Evolutionary conservation across 2,888 invertebrate species (phyloP), one percentile per base, ranked within the genome.

Genomic region (Agrotis clavis): DNA sequence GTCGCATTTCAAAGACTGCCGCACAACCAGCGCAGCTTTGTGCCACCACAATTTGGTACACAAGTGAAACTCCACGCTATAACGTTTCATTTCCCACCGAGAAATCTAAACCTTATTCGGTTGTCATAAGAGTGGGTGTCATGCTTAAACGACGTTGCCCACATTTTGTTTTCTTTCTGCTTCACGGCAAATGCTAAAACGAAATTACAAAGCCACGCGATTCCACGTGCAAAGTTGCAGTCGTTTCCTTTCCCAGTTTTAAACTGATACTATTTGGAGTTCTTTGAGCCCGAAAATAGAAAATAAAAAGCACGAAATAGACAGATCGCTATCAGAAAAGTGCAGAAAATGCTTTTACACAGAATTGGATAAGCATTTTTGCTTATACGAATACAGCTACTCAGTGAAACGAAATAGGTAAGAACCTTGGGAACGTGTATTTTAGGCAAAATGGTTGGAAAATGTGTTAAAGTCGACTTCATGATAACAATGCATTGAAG

Each of bases 111-210:
- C 81, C 84, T 81, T 81, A 67, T 4, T 35, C 25, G 18, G 25
- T 69, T 50, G 73, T 63, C 35, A 65, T 83, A 83, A 79, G 74
- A 72, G 57, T 35, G 19, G 18, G 41, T 47, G 25, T 50, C 62
- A 30, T 59, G 67, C 63, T 64, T 50, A 62, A 61, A 59, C 18
- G 45, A 41, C 14, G n/a, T 60, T 72, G 74, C 30, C 48, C 53
- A 62, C 56, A 71, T 79, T 81, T 82, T 86, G 85, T 87, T 88
- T 89, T 86, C 79, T 86, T 88, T 88, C 70, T 77, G 57, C 74
- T 82, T 85, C 81, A 83, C 69, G 79, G 81, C 85, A 83, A 88
- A 88, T 79, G 86, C 82, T 82, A 72, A 85, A 87, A 86, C 79
- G 79, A 83, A 85, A 84, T 86, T 78, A 83, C 78, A 86, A 80